Evolutionary conservation across 2,888 invertebrate species (phyloP).

Genomic region (Phlogophora meticulosa): DNA sequence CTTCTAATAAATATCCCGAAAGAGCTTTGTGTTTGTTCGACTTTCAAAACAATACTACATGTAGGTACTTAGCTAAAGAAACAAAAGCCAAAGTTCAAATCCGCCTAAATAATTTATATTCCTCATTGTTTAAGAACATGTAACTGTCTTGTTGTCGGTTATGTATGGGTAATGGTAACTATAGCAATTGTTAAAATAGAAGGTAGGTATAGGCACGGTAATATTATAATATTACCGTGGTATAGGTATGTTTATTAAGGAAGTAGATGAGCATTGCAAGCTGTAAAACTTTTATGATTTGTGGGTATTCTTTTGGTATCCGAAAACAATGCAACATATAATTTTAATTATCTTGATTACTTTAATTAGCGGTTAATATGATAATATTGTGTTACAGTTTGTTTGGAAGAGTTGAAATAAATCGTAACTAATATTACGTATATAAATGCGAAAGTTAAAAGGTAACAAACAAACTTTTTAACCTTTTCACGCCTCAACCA

Average conservation of each 20-base stretch:
- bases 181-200: not conserved
- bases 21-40: conserved; percentile 10
- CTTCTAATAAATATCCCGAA: conserved; percentile 11
- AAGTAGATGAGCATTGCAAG: too few species aligned
- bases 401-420: too few species aligned
- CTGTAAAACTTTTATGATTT: too few species aligned
- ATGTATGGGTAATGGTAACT: conserved; percentile 14
- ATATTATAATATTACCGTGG: too few species aligned
- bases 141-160: conserved; percentile 12
- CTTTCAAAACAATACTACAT: conserved; percentile 29
- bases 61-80: conserved; percentile 7
- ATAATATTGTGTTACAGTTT: too few species aligned
- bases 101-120: conserved; percentile 51
- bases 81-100: conserved; percentile 49
- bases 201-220: too few species aligned
- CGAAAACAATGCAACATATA: not conserved
- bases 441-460: too few species aligned
- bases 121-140: conserved; percentile 50
- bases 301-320: not conserved
- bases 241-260: too few species aligned
- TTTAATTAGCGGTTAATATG: too few species aligned
- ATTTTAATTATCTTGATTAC: not conserved
- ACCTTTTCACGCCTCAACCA: too few species aligned
- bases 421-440: too few species aligned
- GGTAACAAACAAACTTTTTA: too few species aligned